Base-by-base conservation (phyloP, 2,888 invertebrate species). In the Serrognathus titanus region DNA sequence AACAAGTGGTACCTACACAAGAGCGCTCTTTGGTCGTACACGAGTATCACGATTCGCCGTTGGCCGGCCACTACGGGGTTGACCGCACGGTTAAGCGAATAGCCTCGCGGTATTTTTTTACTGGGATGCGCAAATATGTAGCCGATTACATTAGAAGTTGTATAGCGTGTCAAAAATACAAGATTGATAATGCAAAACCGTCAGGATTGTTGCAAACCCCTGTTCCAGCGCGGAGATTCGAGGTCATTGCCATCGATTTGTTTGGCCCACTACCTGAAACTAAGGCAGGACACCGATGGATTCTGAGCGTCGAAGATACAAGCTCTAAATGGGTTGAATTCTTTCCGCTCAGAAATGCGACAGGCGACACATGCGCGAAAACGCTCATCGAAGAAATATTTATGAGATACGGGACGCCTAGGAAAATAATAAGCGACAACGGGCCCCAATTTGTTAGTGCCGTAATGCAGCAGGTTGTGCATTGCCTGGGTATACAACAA, bases 311-410 rank as follows among this genome's bases (percentile, higher is more conserved):
- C n/a, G 57, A 57, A 16, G 57, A 54, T 37, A 49, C 49, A 9
- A 50, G 45, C 5, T 38, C 50, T 3, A 38, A 35, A 13, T 74
- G 72, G 71, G 62, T 72, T 3, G 74, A 75, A 46, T 35, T 75
- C 1, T 73, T 74, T 45, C 61, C 72, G 0, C 46, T 74, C 1
- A 50, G 60, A 6, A 50, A 61, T 5, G 71, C 72, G 0, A 69
- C 66, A 1, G 69, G 72, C 0, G 69, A 69, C 50, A 57, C 51
- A 0, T 73, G 72, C 50, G 71, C 71, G 0, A 47, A 37, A 0
- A 60, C 52, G 0, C 54, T 75, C 0, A 45, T 75, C 0, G 59
- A 73, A 16, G 71, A 75, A 55, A 56, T 73, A 0, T 67, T 75
- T 11, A 35, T 74, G 5, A 57, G 73, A 11, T 75, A 68, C 57